phyloP scores from a whole-genome alignment of 2,888 invertebrate species.

The Eurytoma adleriae region DNA sequence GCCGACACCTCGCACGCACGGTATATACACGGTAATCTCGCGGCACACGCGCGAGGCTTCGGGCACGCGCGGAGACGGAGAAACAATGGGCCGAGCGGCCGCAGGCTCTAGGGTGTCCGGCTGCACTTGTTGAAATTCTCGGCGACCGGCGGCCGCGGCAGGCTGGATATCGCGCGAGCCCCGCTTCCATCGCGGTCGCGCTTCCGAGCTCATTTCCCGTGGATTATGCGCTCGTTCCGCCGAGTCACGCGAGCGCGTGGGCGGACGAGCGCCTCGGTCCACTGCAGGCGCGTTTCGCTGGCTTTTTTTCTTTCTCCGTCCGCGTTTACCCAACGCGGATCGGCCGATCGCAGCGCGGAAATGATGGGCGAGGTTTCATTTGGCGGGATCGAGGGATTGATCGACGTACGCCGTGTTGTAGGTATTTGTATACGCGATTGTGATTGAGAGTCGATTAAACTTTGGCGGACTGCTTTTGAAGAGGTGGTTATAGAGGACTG shows the following conservation, averaged over 20 bases:
- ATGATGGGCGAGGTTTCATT: no score
- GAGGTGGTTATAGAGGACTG: no score
- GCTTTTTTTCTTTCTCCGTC: neutral
- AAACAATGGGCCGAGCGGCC: constrained; percentile 10
- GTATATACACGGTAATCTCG: no score
- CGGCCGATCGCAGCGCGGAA: no score
- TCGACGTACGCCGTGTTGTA: neutral
- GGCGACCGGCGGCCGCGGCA: neutral
- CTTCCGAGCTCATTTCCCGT: constrained; percentile 28
- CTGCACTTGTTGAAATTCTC: constrained; percentile 37
- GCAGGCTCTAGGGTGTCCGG: neutral
- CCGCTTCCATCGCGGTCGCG: neutral
- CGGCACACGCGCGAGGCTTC: constrained; percentile 10
- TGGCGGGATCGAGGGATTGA: no score
- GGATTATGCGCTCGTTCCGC: neutral
- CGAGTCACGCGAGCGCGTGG: neutral
- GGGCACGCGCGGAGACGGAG: neutral
- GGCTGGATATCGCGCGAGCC: neutral
- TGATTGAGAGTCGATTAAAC: no score
- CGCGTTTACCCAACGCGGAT: no score
- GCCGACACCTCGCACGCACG: no score
- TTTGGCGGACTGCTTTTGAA: no score
- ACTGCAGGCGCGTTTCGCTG: neutral
- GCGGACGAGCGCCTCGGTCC: neutral
- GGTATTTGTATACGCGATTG: neutral